Percentiles rank a stretch among this genome's conserved stretches.
Evolutionary conservation across 2,888 invertebrate species (phyloP).

Genomic region (Drosophila paucipuncta): DNA sequence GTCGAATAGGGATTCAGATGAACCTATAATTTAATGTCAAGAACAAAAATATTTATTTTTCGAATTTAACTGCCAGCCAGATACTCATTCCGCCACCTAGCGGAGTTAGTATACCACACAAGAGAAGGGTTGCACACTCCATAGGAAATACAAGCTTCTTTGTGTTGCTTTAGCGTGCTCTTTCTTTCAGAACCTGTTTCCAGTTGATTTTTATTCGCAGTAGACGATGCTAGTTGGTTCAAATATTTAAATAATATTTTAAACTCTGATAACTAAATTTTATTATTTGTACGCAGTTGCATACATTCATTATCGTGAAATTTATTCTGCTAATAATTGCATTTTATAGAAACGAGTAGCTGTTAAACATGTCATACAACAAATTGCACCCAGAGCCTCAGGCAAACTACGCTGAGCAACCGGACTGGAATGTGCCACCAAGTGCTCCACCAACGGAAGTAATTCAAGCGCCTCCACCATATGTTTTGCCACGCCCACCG

Average conservation of each 20-base stretch:
- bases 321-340: background rate
- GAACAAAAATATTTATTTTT: background rate
- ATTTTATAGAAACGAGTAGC: background rate
- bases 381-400: constrained; percentile 30
- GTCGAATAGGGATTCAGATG: background rate
- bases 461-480: background rate
- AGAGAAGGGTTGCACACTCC: background rate
- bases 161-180: background rate
- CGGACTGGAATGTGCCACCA: background rate
- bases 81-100: background rate
- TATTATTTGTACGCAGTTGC: background rate
- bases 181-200: background rate
- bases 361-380: constrained; percentile 40
- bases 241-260: background rate
- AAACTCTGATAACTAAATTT: background rate
- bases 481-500: background rate
- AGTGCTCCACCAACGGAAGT: constrained; percentile 43
- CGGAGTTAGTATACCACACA: background rate
- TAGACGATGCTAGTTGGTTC: constrained; percentile 1
- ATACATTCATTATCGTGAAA: background rate
- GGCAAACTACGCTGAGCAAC: constrained; percentile 12
- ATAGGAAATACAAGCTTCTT: background rate
- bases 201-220: constrained; percentile 6
- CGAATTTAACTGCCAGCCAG: background rate
- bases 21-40: background rate